Conservation (phyloP, 2,888 invertebrate species). For the Torymus aiolomorphi region DNA sequence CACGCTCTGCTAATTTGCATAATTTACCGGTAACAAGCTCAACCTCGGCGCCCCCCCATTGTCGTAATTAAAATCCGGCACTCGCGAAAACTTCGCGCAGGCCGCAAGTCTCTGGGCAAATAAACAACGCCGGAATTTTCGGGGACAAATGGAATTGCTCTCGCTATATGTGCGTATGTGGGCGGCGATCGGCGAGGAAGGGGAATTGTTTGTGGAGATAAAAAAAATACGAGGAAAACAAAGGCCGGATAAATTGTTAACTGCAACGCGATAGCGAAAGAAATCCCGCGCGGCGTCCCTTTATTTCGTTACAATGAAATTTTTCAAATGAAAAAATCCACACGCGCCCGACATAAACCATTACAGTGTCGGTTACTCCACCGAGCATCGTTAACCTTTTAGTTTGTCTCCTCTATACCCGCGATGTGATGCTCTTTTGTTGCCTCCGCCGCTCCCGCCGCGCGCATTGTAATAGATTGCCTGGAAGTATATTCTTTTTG, state of each 20-base stretch:
- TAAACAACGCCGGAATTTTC: too few relatives aligned
- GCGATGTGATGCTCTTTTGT: slow-evolving; percentile 26
- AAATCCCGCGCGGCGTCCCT: slow-evolving; percentile 8
- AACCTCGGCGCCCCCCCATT: too few relatives aligned
- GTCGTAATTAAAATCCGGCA: too few relatives aligned
- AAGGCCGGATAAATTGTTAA: slow-evolving; percentile 28
- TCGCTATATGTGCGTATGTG: too few relatives aligned
- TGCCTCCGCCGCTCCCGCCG: neutral
- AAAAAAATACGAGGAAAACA: slow-evolving; percentile 22
- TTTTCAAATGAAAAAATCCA: slow-evolving; percentile 46
- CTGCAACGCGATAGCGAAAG: slow-evolving; percentile 18
- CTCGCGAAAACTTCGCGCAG: too few relatives aligned
- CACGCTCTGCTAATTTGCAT: too few relatives aligned
- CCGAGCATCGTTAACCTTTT: slow-evolving; percentile 48
- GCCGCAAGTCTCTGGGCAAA: too few relatives aligned
- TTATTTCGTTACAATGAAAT: slow-evolving; percentile 43
- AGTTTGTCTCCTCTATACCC: slow-evolving; percentile 12
- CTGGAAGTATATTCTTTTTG: slow-evolving; percentile 10
- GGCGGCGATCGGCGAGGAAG: too few relatives aligned
- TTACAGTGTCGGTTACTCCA: slow-evolving; percentile 28
- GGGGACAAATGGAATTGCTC: too few relatives aligned
- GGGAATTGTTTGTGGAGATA: neutral
- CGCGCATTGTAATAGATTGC: slow-evolving; percentile 38
- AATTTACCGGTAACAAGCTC: too few relatives aligned
- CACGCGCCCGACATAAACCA: neutral